phyloP scores from a whole-genome alignment of 2,113 vertebrate genomes.

The Lepisosteus oculatus region DNA sequence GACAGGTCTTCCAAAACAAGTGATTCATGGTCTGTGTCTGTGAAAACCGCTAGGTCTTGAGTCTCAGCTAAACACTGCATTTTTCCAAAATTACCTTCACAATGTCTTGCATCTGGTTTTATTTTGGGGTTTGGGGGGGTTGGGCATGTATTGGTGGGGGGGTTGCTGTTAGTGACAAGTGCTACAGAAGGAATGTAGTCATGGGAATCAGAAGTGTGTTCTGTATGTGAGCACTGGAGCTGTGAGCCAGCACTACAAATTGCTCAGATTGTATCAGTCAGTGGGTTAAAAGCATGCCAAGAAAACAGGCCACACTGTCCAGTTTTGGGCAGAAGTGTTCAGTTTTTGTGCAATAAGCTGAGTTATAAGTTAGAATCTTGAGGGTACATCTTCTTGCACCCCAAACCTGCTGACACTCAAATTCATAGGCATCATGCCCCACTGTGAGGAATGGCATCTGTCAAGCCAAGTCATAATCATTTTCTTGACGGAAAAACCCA shows the following conservation, averaged over 20 bases:
- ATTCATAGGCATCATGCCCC: neutral
- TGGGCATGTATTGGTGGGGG: slow-evolving; percentile 28
- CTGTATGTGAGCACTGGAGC: neutral
- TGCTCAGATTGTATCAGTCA: slow-evolving; percentile 1
- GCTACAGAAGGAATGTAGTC: slow-evolving; percentile 28
- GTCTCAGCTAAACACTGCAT: neutral
- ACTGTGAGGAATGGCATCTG: neutral
- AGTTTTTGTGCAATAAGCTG: neutral
- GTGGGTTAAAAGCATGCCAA: neutral
- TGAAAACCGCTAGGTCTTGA: slow-evolving; percentile 18
- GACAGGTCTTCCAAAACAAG: slow-evolving; percentile 50
- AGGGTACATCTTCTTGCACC: neutral
- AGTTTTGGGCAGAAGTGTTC: neutral
- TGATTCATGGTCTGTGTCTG: slow-evolving; percentile 39
- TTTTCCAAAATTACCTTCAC: slow-evolving; percentile 1
- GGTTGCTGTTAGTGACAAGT: slow-evolving; percentile 44
- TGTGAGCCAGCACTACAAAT: slow-evolving; percentile 25
- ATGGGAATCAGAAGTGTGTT: slow-evolving; percentile 8
- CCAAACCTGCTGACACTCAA: neutral
- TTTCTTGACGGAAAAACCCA: slow-evolving; percentile 8
- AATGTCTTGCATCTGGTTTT: slow-evolving; percentile 53
- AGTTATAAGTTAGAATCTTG: neutral
- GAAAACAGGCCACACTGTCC: neutral
- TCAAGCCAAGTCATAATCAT: neutral
- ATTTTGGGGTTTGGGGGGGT: slow-evolving; percentile 40